Conservation (phyloP, 1,140 invertebrate species). For the Belonocnema kinseyi region DNA sequence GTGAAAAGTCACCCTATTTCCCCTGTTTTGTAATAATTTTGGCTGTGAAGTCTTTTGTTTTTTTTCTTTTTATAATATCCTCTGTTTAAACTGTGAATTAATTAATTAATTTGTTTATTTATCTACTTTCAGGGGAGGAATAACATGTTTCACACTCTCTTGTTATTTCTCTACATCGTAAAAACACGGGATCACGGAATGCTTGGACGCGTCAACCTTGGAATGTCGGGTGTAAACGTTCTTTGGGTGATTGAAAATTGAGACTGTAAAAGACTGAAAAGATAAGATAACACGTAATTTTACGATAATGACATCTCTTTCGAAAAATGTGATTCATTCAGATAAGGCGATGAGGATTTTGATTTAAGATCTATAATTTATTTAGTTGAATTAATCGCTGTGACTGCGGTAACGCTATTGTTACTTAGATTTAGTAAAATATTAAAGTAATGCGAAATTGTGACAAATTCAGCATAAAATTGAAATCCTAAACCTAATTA, state of each 20-base stretch:
- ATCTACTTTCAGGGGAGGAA: slow-evolving; percentile 83
- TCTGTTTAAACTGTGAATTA: slow-evolving; percentile 35
- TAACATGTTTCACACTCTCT: slow-evolving; percentile 87
- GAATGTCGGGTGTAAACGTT: slow-evolving; percentile 86
- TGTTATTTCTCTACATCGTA: slow-evolving; percentile 87
- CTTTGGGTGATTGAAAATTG: slow-evolving; percentile 82
- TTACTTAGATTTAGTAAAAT: too few species aligned
- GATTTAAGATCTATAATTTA: too few species aligned
- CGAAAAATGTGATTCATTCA: too few species aligned
- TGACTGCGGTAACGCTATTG: too few species aligned
- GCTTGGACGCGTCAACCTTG: slow-evolving; percentile 86
- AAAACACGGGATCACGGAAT: slow-evolving; percentile 86
- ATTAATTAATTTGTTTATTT: slow-evolving; percentile 39
- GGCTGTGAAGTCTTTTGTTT: too few species aligned
- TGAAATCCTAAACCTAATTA: too few species aligned
- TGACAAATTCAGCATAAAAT: too few species aligned
- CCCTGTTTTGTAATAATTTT: too few species aligned
- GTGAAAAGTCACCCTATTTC: too few species aligned
- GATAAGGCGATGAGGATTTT: too few species aligned
- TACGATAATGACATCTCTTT: neutral
- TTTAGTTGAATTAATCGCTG: too few species aligned
- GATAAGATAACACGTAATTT: neutral
- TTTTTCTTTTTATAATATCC: neutral
- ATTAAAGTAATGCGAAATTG: too few species aligned
- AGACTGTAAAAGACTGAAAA: neutral